phyloP scores from a whole-genome alignment of 2,113 vertebrate species.

The Phylloscopus trochilus region DNA sequence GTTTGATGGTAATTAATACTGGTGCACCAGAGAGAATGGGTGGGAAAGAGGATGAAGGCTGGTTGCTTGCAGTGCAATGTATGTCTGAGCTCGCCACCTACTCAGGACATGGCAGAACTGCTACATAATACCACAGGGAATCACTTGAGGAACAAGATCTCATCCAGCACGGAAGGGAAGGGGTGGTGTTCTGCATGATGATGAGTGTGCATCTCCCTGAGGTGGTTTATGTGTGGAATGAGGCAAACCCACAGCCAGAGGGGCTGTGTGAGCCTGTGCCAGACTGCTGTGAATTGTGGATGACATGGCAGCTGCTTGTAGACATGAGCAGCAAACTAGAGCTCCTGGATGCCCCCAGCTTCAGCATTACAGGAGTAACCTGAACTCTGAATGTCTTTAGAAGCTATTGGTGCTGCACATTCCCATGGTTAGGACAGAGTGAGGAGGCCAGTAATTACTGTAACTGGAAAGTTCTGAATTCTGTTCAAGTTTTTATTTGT shows the following conservation, averaged over 20 bases:
- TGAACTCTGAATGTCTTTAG: not conserved
- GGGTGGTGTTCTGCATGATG: not conserved
- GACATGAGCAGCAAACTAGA: not conserved
- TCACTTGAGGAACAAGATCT: not conserved
- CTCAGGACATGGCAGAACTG: not conserved
- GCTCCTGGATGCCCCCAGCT: not conserved
- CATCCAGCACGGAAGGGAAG: not conserved
- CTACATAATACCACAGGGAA: not conserved
- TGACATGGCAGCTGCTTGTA: not conserved
- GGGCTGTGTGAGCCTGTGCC: not conserved
- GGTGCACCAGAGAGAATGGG: not conserved
- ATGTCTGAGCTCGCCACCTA: not conserved
- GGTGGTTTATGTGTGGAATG: not conserved
- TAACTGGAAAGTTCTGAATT: not conserved
- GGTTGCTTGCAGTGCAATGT: not conserved
- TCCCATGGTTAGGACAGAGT: not conserved
- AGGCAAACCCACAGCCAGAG: not conserved
- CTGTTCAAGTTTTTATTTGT: not conserved
- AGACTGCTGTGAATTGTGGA: not conserved
- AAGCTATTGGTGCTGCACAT: not conserved
- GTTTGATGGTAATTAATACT: not conserved
- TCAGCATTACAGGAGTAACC: not conserved
- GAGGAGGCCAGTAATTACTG: not conserved
- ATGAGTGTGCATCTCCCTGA: fast-evolving
- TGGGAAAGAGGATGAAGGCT: not conserved